Evolutionary conservation across 2,888 invertebrate genomes (phyloP), one percentile per base, ranked within the genome.

Genomic region (Melieria omissa): DNA sequence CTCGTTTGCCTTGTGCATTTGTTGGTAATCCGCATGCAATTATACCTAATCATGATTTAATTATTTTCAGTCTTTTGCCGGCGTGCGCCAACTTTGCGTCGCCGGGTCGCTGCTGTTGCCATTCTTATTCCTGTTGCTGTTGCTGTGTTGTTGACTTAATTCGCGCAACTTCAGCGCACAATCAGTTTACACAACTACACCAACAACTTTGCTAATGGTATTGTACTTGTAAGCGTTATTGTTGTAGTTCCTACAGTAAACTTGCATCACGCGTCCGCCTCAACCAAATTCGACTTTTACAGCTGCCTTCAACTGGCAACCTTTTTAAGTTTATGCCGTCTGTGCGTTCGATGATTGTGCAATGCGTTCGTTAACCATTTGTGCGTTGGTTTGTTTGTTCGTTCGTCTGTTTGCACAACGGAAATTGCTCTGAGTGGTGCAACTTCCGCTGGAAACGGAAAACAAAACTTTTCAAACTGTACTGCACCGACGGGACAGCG

Each of bases 341-440:
- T 29, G 29, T 29, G 29, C 29, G 29, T 29, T 29, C 29, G 29
- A 2, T 29, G n/a, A 8, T 8, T 61, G 29, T 14, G 42, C 64
- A 29, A 29, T 29, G 29, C 29, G 29, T 29, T 29, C 29, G 29
- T 29, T 29, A 29, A 29, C 29, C 29, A 29, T 29, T 29, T 29
- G 29, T 29, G 29, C 41, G 55, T 3, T 55, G 12, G 41, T 49
- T 12, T 16, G 41, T 49, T 12, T 16, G 42, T 65, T 70, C 16
- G 65, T 63, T 67, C 57, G 64, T 71, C 61, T 71, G 71, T 65
- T 62, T 65, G 29, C 29, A 1, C 29, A 62, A 58, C 65, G 71
- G 72, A 74, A 71, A 74, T 70, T 63, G 66, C 72, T 74, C 67
- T 74, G 70, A 70, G 67, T 72, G 72, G 67, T 64, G 65, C 72